A percentile compares a stretch with the other conserved stretches of the same genome.
phyloP scores from a whole-genome alignment of 2,888 invertebrate species.

The Dryococelus australis region DNA sequence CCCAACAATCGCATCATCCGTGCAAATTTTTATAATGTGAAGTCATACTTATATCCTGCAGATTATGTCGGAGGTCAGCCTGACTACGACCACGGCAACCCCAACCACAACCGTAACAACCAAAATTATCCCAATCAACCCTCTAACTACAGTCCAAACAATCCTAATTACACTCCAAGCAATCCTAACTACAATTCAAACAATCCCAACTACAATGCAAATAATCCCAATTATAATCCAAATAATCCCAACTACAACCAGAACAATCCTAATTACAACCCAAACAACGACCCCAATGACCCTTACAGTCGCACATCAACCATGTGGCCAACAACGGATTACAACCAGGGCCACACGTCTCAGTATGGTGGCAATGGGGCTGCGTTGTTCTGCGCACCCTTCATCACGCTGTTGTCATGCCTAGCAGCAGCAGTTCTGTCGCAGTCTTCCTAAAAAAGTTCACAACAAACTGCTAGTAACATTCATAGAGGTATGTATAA shows the following conservation, averaged over 20 bases:
- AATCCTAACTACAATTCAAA: conserved; percentile 18
- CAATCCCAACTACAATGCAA: conserved; percentile 19
- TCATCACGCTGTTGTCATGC: background rate
- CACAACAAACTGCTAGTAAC: too few species aligned
- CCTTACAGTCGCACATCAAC: background rate
- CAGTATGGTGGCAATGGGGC: background rate
- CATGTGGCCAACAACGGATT: background rate
- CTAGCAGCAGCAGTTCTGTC: background rate
- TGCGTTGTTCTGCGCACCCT: background rate
- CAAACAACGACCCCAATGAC: conserved; percentile 20
- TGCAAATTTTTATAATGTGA: conserved; percentile 48
- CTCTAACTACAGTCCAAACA: background rate
- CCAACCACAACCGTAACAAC: conserved; percentile 1
- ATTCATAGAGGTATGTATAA: too few species aligned
- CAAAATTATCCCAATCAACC: background rate
- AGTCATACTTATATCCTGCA: conserved; percentile 31
- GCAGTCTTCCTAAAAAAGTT: background rate
- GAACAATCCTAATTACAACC: conserved; percentile 24
- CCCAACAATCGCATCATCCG: conserved; percentile 74
- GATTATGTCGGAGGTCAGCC: background rate
- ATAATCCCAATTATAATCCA: background rate
- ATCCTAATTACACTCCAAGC: background rate
- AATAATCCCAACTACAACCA: conserved; percentile 24
- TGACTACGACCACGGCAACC: background rate
- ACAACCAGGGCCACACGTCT: background rate